Evolutionary conservation across 2,888 invertebrate genomes (phyloP).

Genomic region (Dilophus febrilis): DNA sequence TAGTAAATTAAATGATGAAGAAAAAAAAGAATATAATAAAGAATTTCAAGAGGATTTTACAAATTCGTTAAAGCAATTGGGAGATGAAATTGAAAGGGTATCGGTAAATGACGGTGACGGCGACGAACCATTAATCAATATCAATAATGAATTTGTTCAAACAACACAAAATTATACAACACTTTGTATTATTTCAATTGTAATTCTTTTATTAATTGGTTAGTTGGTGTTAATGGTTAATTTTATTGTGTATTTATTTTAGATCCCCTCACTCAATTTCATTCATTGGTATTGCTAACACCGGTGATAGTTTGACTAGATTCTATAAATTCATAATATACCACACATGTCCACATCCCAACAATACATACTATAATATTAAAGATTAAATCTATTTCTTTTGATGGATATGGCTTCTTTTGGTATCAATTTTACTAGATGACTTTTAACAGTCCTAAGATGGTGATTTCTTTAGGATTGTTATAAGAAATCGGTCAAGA

Average conservation of each 20-base stretch:
- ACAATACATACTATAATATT: no score
- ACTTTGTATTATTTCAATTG: conserved; percentile 27
- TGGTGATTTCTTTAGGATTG: no score
- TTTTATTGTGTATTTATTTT: not conserved
- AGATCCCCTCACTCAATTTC: not conserved
- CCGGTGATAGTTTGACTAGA: no score
- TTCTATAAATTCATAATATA: no score
- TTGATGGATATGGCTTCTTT: no score
- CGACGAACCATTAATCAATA: not conserved
- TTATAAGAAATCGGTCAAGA: no score
- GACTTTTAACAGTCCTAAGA: no score
- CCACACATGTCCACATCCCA: no score
- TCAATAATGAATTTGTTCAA: not conserved
- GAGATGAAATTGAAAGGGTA: conserved; percentile 13
- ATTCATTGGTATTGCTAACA: no score
- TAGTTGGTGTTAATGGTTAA: conserved; percentile 14
- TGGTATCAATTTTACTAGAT: no score
- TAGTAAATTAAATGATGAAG: conserved; percentile 19
- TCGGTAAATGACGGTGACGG: not conserved
- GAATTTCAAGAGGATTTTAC: conserved; percentile 21
- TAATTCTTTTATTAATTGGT: conserved; percentile 26
- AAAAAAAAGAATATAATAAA: conserved; percentile 24
- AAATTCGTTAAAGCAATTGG: conserved; percentile 23
- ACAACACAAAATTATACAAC: conserved; percentile 19
- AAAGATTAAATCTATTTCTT: no score